A percentile compares a stretch with the other conserved stretches of the same genome.
phyloP scores from a whole-genome alignment of 1,140 invertebrate species.

The Drosophila obscura region DNA sequence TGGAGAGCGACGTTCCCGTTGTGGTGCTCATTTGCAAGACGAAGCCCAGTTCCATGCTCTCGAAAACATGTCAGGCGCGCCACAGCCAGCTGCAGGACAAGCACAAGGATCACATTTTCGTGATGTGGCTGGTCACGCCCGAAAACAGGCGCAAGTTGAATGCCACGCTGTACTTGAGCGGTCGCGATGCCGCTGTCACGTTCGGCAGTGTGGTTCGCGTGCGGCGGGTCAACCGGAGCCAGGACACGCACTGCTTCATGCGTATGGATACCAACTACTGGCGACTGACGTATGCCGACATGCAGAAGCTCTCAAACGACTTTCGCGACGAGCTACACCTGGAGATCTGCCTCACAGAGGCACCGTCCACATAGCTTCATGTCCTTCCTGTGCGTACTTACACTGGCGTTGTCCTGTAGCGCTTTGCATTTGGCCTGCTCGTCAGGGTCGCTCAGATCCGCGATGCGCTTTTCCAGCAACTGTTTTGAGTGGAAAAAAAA shows the following conservation, averaged over 20 bases:
- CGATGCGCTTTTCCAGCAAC: slow-evolving; percentile 88
- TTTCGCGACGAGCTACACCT: slow-evolving; percentile 64
- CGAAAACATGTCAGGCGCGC: not conserved
- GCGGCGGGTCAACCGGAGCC: slow-evolving; percentile 4
- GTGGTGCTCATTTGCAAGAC: slow-evolving; percentile 60
- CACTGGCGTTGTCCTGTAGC: slow-evolving; percentile 85
- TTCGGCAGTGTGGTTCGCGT: slow-evolving; percentile 21
- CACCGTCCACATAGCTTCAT: not conserved
- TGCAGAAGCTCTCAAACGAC: slow-evolving; percentile 46
- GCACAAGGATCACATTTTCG: slow-evolving; percentile 28
- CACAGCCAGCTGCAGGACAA: not conserved
- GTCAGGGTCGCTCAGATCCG: slow-evolving; percentile 86
- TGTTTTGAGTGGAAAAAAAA: slow-evolving; percentile 77
- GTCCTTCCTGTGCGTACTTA: slow-evolving; percentile 45
- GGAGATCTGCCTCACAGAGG: slow-evolving; percentile 35
- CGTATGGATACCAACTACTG: slow-evolving; percentile 43
- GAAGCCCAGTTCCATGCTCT: not conserved
- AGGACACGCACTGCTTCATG: slow-evolving; percentile 32
- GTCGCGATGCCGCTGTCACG: slow-evolving; percentile 42
- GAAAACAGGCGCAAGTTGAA: slow-evolving; percentile 24
- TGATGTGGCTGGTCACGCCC: slow-evolving; percentile 64
- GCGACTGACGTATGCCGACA: slow-evolving; percentile 32
- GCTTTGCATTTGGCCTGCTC: slow-evolving; percentile 88
- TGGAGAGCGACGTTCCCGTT: slow-evolving; percentile 43
- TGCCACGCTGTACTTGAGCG: slow-evolving; percentile 41